These are phyloP conservation scores for Hyposoter dolosus DNA, from an alignment of 2,888 invertebrate genomes.

Conservation along the genomic window DNA sequence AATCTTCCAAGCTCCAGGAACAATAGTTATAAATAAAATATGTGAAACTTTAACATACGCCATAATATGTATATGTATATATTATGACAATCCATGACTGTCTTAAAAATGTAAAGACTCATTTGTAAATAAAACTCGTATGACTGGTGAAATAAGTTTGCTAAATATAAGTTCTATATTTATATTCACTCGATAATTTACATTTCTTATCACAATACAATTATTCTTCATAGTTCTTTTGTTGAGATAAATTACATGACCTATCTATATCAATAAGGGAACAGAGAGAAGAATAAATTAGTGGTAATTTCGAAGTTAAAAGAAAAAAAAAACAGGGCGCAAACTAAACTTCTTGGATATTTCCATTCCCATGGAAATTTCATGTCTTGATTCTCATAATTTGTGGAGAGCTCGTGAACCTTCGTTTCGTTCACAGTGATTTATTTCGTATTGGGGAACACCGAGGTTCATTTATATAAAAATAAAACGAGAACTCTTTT, in stretches of 20 bases:
- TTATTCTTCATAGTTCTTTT: neutral
- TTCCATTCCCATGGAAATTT: neutral
- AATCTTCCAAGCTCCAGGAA: neutral
- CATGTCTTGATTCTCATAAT: neutral
- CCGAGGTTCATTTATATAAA: neutral
- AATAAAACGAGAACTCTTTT: neutral
- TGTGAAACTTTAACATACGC: constrained; percentile 10
- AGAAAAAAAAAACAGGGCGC: neutral
- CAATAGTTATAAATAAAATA: neutral
- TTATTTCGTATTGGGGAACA: neutral
- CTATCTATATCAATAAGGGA: neutral
- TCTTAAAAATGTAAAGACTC: constrained; percentile 55
- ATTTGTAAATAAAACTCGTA: constrained; percentile 64
- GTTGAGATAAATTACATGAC: constrained; percentile 3
- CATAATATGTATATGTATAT: constrained; percentile 10
- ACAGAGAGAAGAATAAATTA: neutral
- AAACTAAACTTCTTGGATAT: neutral
- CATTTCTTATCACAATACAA: constrained; percentile 37
- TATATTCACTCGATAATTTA: constrained; percentile 44
- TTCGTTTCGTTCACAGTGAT: neutral
- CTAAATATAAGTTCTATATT: constrained; percentile 58
- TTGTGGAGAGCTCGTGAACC: neutral
- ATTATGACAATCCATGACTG: constrained; percentile 46
- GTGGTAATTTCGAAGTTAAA: neutral
- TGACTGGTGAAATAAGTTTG: constrained; percentile 48